phyloP scores from a whole-genome alignment of 2,797 vertebrate species.

The Silurus aristotelis region DNA sequence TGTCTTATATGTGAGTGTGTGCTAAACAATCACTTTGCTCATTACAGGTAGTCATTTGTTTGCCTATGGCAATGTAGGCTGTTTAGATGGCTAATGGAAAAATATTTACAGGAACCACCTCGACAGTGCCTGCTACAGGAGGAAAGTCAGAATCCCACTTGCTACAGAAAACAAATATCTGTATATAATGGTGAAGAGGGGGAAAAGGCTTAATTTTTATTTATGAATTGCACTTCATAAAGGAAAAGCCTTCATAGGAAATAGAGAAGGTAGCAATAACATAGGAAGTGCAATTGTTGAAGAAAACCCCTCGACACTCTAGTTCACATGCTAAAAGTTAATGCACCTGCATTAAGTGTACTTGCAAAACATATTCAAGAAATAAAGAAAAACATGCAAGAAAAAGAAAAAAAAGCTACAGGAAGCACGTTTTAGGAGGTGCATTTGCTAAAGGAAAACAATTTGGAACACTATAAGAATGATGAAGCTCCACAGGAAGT shows the following conservation, averaged over 20 bases:
- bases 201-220: background rate
- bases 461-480: no score
- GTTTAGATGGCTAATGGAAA: background rate
- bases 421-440: background rate
- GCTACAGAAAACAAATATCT: background rate
- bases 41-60: background rate
- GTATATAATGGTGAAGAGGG: background rate
- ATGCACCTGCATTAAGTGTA: background rate
- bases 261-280: background rate
- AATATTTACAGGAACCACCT: background rate
- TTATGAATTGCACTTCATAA: background rate
- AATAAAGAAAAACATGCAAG: background rate
- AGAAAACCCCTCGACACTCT: background rate
- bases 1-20: conserved; percentile 1
- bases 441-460: background rate
- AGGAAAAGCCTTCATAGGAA: background rate
- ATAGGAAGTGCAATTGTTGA: background rate
- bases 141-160: background rate
- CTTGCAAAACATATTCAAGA: background rate
- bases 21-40: background rate
- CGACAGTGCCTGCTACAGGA: background rate
- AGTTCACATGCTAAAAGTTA: background rate
- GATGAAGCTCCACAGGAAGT: background rate
- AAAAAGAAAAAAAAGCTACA: background rate
- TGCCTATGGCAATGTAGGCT: background rate